Percentiles rank a stretch among this genome's conserved stretches.
Conservation (phyloP, 2,888 invertebrate species). For the Caenorhabditis doughertyi region DNA sequence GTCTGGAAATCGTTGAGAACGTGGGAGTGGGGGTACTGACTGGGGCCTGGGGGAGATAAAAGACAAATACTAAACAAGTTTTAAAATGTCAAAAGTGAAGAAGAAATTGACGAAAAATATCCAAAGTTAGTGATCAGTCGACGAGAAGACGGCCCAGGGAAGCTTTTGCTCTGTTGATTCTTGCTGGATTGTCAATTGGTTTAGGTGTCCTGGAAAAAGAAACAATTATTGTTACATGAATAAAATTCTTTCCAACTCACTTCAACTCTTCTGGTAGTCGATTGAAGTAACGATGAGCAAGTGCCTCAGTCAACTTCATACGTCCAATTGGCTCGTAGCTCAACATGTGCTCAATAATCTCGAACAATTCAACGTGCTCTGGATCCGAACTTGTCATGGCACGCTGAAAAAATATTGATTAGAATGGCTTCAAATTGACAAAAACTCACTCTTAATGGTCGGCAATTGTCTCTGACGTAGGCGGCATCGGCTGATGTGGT, state of each 20-base stretch:
- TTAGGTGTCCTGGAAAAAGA: too few species aligned
- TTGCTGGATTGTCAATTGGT: too few species aligned
- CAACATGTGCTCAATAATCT: constrained; percentile 95
- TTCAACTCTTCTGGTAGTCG: constrained; percentile 54
- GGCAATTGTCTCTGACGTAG: constrained; percentile 98
- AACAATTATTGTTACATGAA: too few species aligned
- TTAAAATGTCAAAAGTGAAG: too few species aligned
- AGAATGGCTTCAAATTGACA: not conserved
- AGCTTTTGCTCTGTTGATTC: too few species aligned
- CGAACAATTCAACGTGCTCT: constrained; percentile 94
- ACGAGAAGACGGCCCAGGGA: too few species aligned
- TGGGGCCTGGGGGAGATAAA: too few species aligned
- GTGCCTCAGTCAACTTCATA: constrained; percentile 91
- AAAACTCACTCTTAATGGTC: constrained; percentile 90
- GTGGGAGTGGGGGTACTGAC: too few species aligned
- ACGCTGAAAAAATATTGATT: constrained; percentile 86
- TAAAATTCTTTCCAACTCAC: constrained; percentile 15
- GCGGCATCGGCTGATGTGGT: constrained; percentile 96
- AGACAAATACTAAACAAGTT: not conserved
- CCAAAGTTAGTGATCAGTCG: not conserved
- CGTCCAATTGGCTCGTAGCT: constrained; percentile 96
- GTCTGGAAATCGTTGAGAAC: constrained; percentile 6
- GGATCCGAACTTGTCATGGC: constrained; percentile 92
- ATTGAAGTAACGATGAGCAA: constrained; percentile 93
- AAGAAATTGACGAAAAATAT: too few species aligned